Evolutionary conservation across 1,140 invertebrate species (phyloP), one percentile per base, ranked within the genome.

Genomic region (Lysiphlebus fabarum): DNA sequence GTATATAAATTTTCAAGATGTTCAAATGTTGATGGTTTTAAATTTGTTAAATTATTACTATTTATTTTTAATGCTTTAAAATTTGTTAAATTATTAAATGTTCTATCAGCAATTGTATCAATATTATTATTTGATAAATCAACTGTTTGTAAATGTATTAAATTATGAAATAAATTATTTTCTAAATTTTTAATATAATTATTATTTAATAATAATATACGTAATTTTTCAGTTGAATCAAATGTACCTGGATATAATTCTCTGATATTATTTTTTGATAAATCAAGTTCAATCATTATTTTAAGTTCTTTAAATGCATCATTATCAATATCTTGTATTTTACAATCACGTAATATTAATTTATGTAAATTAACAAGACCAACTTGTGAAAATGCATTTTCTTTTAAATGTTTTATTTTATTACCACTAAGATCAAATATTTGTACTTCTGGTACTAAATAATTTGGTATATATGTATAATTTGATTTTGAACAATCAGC

Each of bases 281-380:
- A 75, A 71, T 96, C 91, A 38, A 96, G 77, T 74, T 95, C 91
- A 38, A 93, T 90, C 44, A 95, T 81, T 58, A 93, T 88, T 47
- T 82, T 82, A 12, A 95, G 80, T 1, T 86, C 86, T 56, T 82
- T 84, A 65, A 95, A 89, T 0, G 91, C 89, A 56, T 85, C 83
- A 33, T 83, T 82, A 63, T 91, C 81, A 7, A 95, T 81, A 6
- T 81, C 78, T 59, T 84, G 78, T 7, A 95, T 83, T 55, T 84
- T 83, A 70, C 90, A 92, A 64, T 89, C 85, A 60, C 79, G 82
- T 45, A 94, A 67, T 56, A 86, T 84, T 5, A 95, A 75, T 70
- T 91, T 92, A 67, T 95, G 92, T 11, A 95, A 74, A 70, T 95
- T 92, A 7, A 86, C 83, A 4, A 95, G 71, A 0, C 84, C 82